Evolutionary conservation across 2,888 invertebrate species (phyloP).

Genomic region (Pandemis cinnamomeana): DNA sequence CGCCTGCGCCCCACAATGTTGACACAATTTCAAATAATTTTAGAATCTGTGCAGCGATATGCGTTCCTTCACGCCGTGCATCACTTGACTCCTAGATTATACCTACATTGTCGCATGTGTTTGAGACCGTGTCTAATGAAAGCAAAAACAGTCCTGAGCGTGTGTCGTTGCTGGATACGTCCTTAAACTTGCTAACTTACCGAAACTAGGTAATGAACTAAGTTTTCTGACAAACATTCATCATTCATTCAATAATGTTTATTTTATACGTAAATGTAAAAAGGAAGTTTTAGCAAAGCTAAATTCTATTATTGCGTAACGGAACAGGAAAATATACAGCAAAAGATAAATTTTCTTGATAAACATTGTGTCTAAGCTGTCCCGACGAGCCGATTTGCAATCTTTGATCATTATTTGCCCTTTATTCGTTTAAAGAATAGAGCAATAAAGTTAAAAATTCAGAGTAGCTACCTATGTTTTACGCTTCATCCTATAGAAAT

Average conservation of each 20-base stretch:
- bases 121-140: not conserved
- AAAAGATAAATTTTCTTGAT: slow-evolving; percentile 4
- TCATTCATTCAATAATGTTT: slow-evolving; percentile 46
- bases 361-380: slow-evolving; percentile 5
- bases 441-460: slow-evolving; percentile 34
- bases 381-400: slow-evolving; percentile 21
- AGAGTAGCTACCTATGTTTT: slow-evolving; percentile 30
- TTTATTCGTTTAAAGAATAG: slow-evolving; percentile 24
- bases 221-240: slow-evolving; percentile 47
- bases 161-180: not conserved
- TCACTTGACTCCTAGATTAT: slow-evolving; percentile 45
- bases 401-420: slow-evolving; percentile 26
- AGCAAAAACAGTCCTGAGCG: not conserved
- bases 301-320: slow-evolving; percentile 13
- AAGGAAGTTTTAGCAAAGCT: not conserved
- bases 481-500: slow-evolving; percentile 55
- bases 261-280: not conserved
- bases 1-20: slow-evolving; percentile 66
- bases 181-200: slow-evolving; percentile 7
- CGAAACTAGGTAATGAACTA: slow-evolving; percentile 35
- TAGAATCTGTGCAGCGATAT: slow-evolving; percentile 61
- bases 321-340: slow-evolving; percentile 11
- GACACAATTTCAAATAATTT: slow-evolving; percentile 80
- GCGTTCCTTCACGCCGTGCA: slow-evolving; percentile 53
- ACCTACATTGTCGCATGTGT: not conserved